Conservation (phyloP, 1,140 invertebrate species). For the Aporrectodea caliginosa region DNA sequence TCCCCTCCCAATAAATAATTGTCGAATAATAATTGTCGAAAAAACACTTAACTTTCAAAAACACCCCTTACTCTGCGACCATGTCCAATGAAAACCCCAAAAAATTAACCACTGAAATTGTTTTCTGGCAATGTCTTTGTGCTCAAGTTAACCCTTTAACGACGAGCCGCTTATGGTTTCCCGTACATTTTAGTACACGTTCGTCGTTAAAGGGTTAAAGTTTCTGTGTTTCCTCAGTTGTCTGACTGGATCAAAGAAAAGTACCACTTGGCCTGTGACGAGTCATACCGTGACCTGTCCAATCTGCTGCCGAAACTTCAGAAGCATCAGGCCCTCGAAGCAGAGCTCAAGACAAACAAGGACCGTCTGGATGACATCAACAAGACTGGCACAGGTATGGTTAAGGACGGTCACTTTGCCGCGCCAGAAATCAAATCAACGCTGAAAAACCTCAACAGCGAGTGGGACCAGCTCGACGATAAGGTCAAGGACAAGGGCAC, state of each 20-base stretch:
- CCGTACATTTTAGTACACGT: too few species aligned
- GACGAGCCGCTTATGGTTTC: too few species aligned
- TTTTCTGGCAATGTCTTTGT: too few species aligned
- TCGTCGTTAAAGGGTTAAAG: too few species aligned
- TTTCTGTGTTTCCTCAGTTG: too few species aligned
- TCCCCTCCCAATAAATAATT: too few species aligned
- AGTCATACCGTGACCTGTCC: conserved; percentile 84
- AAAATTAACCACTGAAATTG: too few species aligned
- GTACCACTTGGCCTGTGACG: conserved; percentile 81
- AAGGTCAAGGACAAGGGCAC: conserved; percentile 73
- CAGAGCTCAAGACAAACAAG: conserved; percentile 92
- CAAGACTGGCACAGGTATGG: conserved; percentile 87
- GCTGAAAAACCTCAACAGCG: conserved; percentile 80
- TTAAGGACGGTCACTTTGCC: conserved; percentile 87
- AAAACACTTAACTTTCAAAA: too few species aligned
- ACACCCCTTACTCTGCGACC: too few species aligned
- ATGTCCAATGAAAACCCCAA: too few species aligned
- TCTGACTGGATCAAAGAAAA: conserved; percentile 85
- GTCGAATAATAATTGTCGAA: too few species aligned
- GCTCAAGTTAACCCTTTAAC: too few species aligned
- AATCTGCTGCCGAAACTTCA: conserved; percentile 90
- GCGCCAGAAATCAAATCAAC: conserved; percentile 84
- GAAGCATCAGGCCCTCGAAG: conserved; percentile 95
- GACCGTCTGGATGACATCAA: conserved; percentile 87
- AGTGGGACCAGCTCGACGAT: conserved; percentile 83